phyloP scores from a whole-genome alignment of 2,797 vertebrate genomes.

The Danio tinwini region DNA sequence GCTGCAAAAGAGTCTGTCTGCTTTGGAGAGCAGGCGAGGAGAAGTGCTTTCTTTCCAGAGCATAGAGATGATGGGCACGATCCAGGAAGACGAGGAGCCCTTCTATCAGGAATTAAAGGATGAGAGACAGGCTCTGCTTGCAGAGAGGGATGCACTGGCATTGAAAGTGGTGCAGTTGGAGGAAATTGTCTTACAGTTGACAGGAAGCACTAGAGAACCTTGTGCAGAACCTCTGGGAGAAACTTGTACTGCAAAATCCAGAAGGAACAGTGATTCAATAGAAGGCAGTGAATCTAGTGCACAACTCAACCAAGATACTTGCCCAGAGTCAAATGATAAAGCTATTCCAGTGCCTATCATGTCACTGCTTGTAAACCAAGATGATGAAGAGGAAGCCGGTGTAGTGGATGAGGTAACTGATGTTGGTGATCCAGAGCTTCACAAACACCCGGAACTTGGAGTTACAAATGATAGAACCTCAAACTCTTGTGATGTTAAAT shows the following conservation, averaged over 20 bases:
- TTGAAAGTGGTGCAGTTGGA: conserved; percentile 71
- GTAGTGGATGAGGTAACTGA: not conserved
- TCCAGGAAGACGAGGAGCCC: conserved; percentile 74
- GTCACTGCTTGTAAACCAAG: not conserved
- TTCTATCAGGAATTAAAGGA: conserved; percentile 73
- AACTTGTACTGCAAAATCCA: conserved; percentile 1
- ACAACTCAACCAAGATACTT: not conserved
- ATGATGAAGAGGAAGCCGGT: not conserved
- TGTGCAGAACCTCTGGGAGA: not conserved
- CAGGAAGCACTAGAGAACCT: not conserved
- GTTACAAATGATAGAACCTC: not conserved
- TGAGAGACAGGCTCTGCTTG: conserved; percentile 74
- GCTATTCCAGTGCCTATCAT: not conserved
- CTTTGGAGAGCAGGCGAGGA: conserved; percentile 71
- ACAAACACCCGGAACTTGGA: not conserved
- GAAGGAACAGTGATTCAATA: not conserved
- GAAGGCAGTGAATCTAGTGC: not conserved
- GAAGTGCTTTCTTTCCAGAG: conserved; percentile 64
- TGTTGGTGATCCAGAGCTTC: not conserved
- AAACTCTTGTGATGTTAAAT: conserved; percentile 10
- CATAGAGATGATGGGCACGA: conserved; percentile 70
- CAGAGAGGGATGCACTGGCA: conserved; percentile 73
- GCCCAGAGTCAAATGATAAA: not conserved
- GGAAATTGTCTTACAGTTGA: conserved; percentile 47
- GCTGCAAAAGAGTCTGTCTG: conserved; percentile 66